Percentiles rank a stretch among this genome's conserved stretches.
phyloP scores from a whole-genome alignment of 2,113 vertebrate genomes.

The Pseudorhombus dupliciocellatus region DNA sequence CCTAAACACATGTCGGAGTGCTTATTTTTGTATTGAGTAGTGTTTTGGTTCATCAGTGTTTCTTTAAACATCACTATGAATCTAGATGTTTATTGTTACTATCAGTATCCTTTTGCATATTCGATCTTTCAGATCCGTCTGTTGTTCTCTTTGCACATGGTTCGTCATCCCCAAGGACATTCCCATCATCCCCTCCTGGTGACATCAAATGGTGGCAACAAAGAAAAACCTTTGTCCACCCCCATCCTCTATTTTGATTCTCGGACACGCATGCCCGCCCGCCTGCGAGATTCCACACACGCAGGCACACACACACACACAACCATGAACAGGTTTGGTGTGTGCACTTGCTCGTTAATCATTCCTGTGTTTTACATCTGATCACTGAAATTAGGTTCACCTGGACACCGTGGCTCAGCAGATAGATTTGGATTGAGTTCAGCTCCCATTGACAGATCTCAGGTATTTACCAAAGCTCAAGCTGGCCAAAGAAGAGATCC shows the following conservation, averaged over 20 bases:
- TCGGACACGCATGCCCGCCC: slow-evolving; percentile 21
- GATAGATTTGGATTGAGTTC: slow-evolving; percentile 35
- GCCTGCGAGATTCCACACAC: too few relatives aligned
- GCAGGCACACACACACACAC: slow-evolving; percentile 6
- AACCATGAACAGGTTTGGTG: not conserved
- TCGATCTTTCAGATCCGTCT: slow-evolving; percentile 10
- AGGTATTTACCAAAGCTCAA: slow-evolving; percentile 21
- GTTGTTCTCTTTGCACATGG: slow-evolving; percentile 35
- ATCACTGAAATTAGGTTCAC: not conserved
- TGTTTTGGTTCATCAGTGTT: too few relatives aligned
- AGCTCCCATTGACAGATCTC: not conserved
- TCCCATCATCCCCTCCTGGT: slow-evolving; percentile 30
- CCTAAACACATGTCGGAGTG: too few relatives aligned
- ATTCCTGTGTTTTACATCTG: not conserved
- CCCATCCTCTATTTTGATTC: slow-evolving; percentile 17
- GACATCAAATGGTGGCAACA: slow-evolving; percentile 53
- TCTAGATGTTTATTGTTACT: slow-evolving; percentile 16
- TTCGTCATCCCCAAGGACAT: slow-evolving; percentile 53
- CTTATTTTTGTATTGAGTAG: too few relatives aligned
- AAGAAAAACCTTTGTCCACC: slow-evolving; percentile 46
- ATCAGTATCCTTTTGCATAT: not conserved
- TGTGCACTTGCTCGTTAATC: not conserved
- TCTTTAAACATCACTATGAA: too few relatives aligned
- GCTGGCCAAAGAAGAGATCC: slow-evolving; percentile 5
- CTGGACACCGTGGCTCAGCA: not conserved